These are phyloP conservation scores for Myodes glareolus DNA, from an alignment of 2,113 vertebrate species.

Conservation along the genomic window DNA sequence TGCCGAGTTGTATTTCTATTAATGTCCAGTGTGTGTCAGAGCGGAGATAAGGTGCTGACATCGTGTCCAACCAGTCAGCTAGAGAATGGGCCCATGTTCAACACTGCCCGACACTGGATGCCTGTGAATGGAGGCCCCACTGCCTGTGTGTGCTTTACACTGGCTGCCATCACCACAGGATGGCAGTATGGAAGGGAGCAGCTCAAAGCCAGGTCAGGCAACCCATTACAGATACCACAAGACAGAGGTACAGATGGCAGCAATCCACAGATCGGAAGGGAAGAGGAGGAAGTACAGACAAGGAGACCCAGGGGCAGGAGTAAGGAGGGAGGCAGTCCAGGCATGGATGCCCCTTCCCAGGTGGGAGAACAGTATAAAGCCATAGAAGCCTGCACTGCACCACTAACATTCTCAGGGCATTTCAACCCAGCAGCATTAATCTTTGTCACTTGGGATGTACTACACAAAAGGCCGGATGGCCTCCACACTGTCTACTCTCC, in stretches of 20 bases:
- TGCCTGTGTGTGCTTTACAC: constrained; percentile 66
- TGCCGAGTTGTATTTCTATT: constrained; percentile 92
- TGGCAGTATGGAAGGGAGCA: background rate
- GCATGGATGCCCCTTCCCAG: background rate
- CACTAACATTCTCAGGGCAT: background rate
- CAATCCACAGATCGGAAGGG: background rate
- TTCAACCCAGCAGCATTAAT: background rate
- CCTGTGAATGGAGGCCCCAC: constrained; percentile 79
- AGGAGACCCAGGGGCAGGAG: constrained; percentile 5
- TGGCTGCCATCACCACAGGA: background rate
- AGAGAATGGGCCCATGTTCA: constrained; percentile 89
- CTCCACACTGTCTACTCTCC: background rate
- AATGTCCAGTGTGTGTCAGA: constrained; percentile 93
- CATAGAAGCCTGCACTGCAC: background rate
- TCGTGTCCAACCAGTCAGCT: constrained; percentile 88
- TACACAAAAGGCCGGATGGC: background rate
- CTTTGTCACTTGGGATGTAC: background rate
- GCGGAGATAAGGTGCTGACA: constrained; percentile 92
- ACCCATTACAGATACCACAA: background rate
- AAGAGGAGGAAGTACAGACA: constrained; percentile 5
- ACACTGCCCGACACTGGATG: constrained; percentile 91
- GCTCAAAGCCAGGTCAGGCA: background rate
- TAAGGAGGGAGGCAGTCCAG: background rate
- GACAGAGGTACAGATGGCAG: background rate
- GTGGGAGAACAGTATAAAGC: background rate